Evolutionary conservation across 2,888 invertebrate genomes (phyloP), one percentile per base, ranked within the genome.

Genomic region (Eubasilissa splendida): DNA sequence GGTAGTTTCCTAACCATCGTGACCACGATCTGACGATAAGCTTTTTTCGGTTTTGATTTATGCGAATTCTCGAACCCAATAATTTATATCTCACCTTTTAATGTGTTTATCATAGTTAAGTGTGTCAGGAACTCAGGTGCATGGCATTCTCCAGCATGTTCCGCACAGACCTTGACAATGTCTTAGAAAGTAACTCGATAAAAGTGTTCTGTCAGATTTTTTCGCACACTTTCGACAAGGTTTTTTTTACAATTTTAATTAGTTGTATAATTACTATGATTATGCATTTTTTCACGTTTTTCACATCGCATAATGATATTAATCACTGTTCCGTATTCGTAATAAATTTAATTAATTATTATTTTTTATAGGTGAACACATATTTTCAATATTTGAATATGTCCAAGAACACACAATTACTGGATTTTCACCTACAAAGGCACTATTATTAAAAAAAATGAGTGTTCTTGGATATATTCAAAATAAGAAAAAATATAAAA

Each of bases 121-220:
- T 70, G 70, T 59, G 77, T 71, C 60, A 77, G 42, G 71, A 56
- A 73, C 58, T 33, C 14, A 63, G 60, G 53, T 60, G 63, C 59
- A 75, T 63, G 50, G 31, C 75, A 60, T 76, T 76, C 33, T 52
- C 50, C 53, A 42, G 56, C 68, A n/a, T 58, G 66, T 56, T 54
- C 52, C 53, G 53, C 65, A 52, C 68, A 77, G 70, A 77, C 77
- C 77, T 70, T 77, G 77, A 77, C 77, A 77, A 70, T 77, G 66
- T 7, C 42, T 42, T 70, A 70, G 77, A 77, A 70, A 77, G 53
- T 50, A 74, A 50, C 42, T 33, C 9, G 5, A 54, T 14, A 71
- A 71, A 22, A 71, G 65, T 63, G 12, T n/a, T 58, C 9, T n/a
- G 58, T 4, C 2, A 10, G 58, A 7, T 11, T 14, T 63, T 63